These are phyloP conservation scores for Podarcis lilfordi DNA, from an alignment of 2,797 vertebrate genomes.

Conservation along the genomic window DNA sequence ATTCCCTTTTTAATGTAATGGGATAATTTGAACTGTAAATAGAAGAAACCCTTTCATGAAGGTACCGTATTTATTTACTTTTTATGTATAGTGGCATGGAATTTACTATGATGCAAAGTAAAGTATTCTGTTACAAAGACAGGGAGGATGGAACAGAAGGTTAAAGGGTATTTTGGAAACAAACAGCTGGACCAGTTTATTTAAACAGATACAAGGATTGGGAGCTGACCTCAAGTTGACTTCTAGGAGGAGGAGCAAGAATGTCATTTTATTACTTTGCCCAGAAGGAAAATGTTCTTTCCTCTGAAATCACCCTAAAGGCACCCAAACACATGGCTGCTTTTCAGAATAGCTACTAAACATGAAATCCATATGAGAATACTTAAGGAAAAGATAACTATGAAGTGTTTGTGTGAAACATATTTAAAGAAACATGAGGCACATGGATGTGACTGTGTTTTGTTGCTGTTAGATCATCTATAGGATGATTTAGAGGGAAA, in stretches of 20 bases:
- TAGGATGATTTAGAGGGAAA: slow-evolving; percentile 14
- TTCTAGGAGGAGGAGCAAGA: slow-evolving; percentile 84
- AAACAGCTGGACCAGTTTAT: slow-evolving; percentile 94
- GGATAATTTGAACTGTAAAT: slow-evolving; percentile 60
- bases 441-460: slow-evolving; percentile 46
- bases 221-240: slow-evolving; percentile 90
- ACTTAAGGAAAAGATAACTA: slow-evolving; percentile 45
- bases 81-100: slow-evolving; percentile 69
- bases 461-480: neutral
- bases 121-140: slow-evolving; percentile 78
- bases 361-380: slow-evolving; percentile 33
- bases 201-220: slow-evolving; percentile 88
- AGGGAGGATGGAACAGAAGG: slow-evolving; percentile 82
- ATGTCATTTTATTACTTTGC: slow-evolving; percentile 87
- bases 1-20: slow-evolving; percentile 56
- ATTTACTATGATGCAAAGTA: slow-evolving; percentile 75
- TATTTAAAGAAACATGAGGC: slow-evolving; percentile 41
- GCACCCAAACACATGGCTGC: slow-evolving; percentile 73
- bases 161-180: slow-evolving; percentile 89
- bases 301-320: slow-evolving; percentile 78
- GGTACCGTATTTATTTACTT: slow-evolving; percentile 44
- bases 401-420: slow-evolving; percentile 58
- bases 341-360: slow-evolving; percentile 67
- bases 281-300: slow-evolving; percentile 83
- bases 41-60: slow-evolving; percentile 59